These are phyloP conservation scores for Glaucomys volans DNA, from an alignment of 2,113 vertebrate species.

Conservation along the genomic window DNA sequence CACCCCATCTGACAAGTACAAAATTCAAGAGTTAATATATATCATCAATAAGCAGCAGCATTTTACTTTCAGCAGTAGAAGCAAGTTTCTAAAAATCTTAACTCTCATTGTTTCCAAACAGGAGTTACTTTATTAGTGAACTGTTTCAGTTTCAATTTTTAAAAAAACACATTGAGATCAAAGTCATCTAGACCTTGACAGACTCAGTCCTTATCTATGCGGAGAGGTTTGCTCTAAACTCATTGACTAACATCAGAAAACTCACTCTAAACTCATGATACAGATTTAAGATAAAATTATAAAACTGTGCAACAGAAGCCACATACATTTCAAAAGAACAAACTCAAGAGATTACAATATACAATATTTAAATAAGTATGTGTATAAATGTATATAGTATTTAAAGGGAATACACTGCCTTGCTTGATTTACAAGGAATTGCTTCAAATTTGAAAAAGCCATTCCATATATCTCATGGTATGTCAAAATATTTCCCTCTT, in stretches of 20 bases:
- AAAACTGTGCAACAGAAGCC: slow-evolving; percentile 24
- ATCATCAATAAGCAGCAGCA: neutral
- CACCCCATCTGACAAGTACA: neutral
- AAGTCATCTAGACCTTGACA: neutral
- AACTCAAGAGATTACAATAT: neutral
- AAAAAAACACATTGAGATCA: neutral
- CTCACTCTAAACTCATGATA: slow-evolving; percentile 10
- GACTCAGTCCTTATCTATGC: neutral
- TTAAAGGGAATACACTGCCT: neutral
- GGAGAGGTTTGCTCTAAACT: neutral
- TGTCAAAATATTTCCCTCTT: slow-evolving; percentile 36
- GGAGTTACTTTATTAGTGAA: neutral
- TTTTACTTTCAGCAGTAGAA: neutral
- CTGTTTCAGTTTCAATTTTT: neutral
- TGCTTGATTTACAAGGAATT: neutral
- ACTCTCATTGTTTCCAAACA: slow-evolving; percentile 12
- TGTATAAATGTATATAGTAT: neutral
- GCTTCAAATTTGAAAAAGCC: slow-evolving; percentile 37
- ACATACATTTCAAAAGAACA: neutral
- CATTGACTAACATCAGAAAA: slow-evolving; percentile 2
- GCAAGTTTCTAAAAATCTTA: slow-evolving; percentile 2
- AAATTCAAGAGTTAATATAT: neutral
- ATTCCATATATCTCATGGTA: neutral
- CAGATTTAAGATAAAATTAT: neutral
- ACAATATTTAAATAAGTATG: slow-evolving; percentile 19